Base-by-base conservation (phyloP, 2,888 invertebrate species). In the Scrobipalpa costella region DNA sequence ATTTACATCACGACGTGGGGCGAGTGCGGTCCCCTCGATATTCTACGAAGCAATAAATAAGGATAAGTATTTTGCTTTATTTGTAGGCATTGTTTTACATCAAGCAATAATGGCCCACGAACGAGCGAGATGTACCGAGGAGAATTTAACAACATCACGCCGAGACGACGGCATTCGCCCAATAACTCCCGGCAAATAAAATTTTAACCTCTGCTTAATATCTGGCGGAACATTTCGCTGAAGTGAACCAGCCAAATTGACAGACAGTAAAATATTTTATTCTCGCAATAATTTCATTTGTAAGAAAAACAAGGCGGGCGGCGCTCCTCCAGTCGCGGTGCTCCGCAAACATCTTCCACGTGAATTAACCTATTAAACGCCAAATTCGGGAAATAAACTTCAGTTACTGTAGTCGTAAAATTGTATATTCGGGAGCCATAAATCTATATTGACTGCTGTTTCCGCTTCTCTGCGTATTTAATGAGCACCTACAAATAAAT, bases 231-330 rank as follows among this genome's bases (percentile, higher is more conserved):
- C 80, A 78, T 81, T 84, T 81, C 82, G 73, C 77, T 81, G 76
- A 73, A 78, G 73, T 74, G 80, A 80, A 83, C 81, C 81, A 52
- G 79, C 76, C 80, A 85, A 90, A 91, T 90, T 88, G 91, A 90
- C 91, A 89, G 91, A 85, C 90, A 84, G 84, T 91, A 89, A 91
- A 91, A 90, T 90, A 90, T 91, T 91, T 91, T 90, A 91, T 86
- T 81, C 85, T 73, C 72, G 82, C 83, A 85, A 88, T 91, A 90
- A 91, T 88, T 90, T 89, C 82, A 88, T 90, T 90, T 88, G 84
- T 77, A 84, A 85, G 88, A 89, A 91, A 89, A 89, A 90, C 90
- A 88, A 85, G 76, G 73, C 74, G 75, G 69, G 72, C 64, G 66
- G 67, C 38, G 69, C 68, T 67, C 64, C 64, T 40, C 67, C 64